A percentile compares a stretch with the other conserved stretches of the same genome.
Evolutionary conservation across 2,888 invertebrate species (phyloP).

Genomic region (Heliothis peltigera): DNA sequence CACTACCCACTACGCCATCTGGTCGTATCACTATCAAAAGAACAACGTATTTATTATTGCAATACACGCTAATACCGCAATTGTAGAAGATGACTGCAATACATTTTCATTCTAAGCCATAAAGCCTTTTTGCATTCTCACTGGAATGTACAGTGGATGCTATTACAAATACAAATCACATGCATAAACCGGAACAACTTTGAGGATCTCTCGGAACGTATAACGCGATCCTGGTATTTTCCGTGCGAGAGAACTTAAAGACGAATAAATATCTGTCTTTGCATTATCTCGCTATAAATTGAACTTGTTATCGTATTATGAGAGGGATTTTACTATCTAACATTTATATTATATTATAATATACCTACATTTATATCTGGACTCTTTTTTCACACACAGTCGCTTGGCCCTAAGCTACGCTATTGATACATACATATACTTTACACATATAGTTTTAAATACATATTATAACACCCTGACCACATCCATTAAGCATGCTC

Average conservation of each 20-base stretch:
- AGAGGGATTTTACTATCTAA: conserved; percentile 13
- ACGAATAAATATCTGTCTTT: conserved; percentile 33
- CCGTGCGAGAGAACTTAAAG: conserved; percentile 21
- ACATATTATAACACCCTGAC: too few relatives aligned
- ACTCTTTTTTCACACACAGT: too few relatives aligned
- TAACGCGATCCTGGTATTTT: conserved; percentile 40
- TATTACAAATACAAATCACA: conserved; percentile 51
- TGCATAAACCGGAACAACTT: conserved; percentile 26
- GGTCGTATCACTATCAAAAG: too few relatives aligned
- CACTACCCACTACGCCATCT: too few relatives aligned
- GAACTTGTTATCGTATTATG: conserved; percentile 19
- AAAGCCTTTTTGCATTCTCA: conserved; percentile 36
- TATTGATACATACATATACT: too few relatives aligned
- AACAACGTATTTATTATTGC: conserved; percentile 42
- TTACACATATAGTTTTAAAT: too few relatives aligned
- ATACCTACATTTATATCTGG: too few relatives aligned
- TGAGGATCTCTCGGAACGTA: conserved; percentile 31
- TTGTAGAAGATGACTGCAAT: conserved; percentile 35
- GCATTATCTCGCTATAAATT: conserved; percentile 37
- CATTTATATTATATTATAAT: conserved; percentile 8
- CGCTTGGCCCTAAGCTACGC: too few relatives aligned
- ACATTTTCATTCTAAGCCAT: conserved; percentile 36
- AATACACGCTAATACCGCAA: conserved; percentile 35
- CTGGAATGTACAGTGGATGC: conserved; percentile 10
- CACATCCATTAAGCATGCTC: too few relatives aligned